phyloP scores from a whole-genome alignment of 2,888 invertebrate genomes.

The Norana najaformis region DNA sequence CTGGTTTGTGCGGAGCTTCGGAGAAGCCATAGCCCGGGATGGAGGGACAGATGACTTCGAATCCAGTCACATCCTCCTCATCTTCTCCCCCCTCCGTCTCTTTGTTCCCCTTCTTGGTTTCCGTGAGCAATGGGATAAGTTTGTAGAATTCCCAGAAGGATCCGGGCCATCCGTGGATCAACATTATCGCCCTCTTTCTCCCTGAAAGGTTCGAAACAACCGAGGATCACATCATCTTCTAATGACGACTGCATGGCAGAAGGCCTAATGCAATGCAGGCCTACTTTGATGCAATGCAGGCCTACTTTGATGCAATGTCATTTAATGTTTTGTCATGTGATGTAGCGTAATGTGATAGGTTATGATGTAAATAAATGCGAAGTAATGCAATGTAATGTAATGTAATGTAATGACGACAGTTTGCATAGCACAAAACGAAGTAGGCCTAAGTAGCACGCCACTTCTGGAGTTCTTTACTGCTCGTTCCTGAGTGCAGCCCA shows the following conservation, averaged over 20 bases:
- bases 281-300: not conserved
- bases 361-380: too few relatives aligned
- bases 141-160: constrained; percentile 80
- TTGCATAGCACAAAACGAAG: not conserved
- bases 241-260: not conserved
- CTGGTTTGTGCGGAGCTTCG: constrained; percentile 65
- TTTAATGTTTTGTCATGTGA: not conserved
- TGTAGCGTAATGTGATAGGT: not conserved
- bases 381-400: too few relatives aligned
- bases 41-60: constrained; percentile 65
- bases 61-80: constrained; percentile 39
- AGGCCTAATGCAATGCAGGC: not conserved
- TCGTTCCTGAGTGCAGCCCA: not conserved
- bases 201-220: not conserved
- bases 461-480: not conserved
- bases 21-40: constrained; percentile 68
- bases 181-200: constrained; percentile 68
- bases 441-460: not conserved
- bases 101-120: constrained; percentile 23
- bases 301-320: not conserved
- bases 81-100: not conserved
- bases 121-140: constrained; percentile 65
- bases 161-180: constrained; percentile 86
- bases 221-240: not conserved
- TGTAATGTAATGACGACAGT: not conserved